A percentile compares a stretch with the other conserved stretches of the same genome.
phyloP scores from a whole-genome alignment of 2,113 vertebrate species.

The Eolophus roseicapilla region DNA sequence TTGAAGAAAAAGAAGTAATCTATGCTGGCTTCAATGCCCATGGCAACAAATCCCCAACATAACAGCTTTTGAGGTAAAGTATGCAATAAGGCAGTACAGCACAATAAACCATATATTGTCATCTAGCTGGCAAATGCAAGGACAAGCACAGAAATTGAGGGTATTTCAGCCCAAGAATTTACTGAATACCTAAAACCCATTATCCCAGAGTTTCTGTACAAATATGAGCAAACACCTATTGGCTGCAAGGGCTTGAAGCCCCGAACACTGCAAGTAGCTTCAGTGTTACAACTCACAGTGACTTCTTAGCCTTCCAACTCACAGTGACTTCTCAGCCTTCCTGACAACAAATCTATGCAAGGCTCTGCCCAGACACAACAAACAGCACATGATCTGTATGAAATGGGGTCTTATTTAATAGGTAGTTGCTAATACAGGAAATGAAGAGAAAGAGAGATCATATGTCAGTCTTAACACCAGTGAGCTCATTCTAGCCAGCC shows the following conservation, averaged over 20 bases:
- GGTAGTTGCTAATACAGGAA: not conserved
- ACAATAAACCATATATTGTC: not conserved
- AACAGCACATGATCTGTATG: accelerated
- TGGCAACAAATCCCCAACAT: not conserved
- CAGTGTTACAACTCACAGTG: accelerated
- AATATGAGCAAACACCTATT: not conserved
- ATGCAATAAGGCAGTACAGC: not conserved
- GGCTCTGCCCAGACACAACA: not conserved
- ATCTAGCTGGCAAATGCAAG: not conserved
- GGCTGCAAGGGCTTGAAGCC: not conserved
- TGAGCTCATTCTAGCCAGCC: not conserved
- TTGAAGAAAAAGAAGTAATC: not conserved
- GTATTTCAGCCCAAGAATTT: not conserved
- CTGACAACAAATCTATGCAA: not conserved
- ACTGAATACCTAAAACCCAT: not conserved
- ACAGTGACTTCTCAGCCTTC: not conserved
- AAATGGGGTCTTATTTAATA: not conserved
- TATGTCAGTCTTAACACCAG: not conserved
- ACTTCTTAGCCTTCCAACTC: not conserved
- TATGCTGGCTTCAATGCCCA: not conserved
- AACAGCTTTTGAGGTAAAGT: not conserved
- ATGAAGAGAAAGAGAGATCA: not conserved
- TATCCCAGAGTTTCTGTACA: not conserved
- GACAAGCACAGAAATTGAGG: not conserved
- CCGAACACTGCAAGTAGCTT: not conserved